phyloP scores from a whole-genome alignment of 2,113 vertebrate genomes.

The Neoarius graeffei region DNA sequence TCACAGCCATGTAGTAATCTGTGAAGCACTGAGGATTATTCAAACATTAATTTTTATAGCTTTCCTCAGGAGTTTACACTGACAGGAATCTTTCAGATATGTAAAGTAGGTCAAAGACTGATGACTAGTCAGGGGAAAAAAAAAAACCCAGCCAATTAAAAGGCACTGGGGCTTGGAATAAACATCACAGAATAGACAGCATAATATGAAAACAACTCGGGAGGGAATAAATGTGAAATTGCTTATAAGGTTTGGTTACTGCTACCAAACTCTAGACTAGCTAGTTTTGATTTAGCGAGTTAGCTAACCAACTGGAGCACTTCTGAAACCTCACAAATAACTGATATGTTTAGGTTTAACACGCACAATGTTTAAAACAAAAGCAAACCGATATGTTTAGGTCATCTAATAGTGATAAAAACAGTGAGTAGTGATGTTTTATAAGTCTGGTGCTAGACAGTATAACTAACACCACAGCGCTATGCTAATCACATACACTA shows the following conservation, averaged over 20 bases:
- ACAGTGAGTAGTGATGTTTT: background rate
- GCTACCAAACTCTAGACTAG: background rate
- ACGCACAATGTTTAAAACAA: too few relatives aligned
- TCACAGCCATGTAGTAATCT: background rate
- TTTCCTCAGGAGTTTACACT: background rate
- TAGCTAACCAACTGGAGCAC: background rate
- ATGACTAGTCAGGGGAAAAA: background rate
- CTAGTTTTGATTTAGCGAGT: too few relatives aligned
- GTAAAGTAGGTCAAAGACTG: background rate
- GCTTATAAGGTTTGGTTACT: background rate
- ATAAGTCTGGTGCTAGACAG: background rate
- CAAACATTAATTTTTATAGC: background rate
- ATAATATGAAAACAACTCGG: background rate
- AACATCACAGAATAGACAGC: background rate
- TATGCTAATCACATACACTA: conserved; percentile 50
- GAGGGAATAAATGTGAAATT: too few relatives aligned
- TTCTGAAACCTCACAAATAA: background rate
- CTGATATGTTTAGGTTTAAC: too few relatives aligned
- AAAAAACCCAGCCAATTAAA: background rate
- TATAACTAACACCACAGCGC: background rate
- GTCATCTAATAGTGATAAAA: background rate
- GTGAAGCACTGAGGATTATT: background rate
- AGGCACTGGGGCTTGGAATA: background rate
- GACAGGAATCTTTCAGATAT: background rate
- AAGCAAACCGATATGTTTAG: too few relatives aligned